Base-by-base conservation (phyloP, 1,140 invertebrate species). In the Physella acuta region DNA sequence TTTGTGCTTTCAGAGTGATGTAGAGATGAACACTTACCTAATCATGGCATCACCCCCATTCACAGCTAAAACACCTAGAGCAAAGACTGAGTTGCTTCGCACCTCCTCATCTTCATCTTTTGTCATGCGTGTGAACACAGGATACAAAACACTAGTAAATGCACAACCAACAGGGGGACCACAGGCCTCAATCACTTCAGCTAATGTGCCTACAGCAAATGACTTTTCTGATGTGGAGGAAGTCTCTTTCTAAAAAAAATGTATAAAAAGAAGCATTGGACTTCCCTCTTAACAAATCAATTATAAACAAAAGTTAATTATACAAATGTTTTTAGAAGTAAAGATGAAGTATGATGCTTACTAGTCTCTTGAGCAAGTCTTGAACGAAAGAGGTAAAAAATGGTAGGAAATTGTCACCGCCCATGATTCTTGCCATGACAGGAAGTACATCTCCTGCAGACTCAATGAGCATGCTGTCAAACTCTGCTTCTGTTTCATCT, bases 391-490 rank as follows among this genome's bases (percentile, higher is more conserved):
- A 86, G 17, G 87, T 85, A 75, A 93, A 92, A 75, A 90, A 91
- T 0, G 87, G 78, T 0, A 86, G 82, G 79, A 92, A 93, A n/a
- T 89, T 87, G 73, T 90, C 87, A 0, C 88, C 86, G 0, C 85
- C 75, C 39, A 92, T 83, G 1, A 89, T 86, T 76, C 89, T 88
- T n/a, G 90, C 91, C 72, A 92, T 88, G 68, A 87, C 86, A 1
- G 90, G 89, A n/a, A 94, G 85, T 33, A 93, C 86, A 77, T 93
- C 91, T 31, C 90, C 90, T 24, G 91, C 91, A 76, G 88, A 90
- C 81, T 93, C 91, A 39, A 92, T 81, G 33, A 93, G 81, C 76
- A 91, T 84, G 75, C 90, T 89, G 66, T 92, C 91, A 75, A 89
- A 89, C 85, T 93, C 92, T 5, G 91, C 90, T 76, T 92, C 90